Percentiles rank a stretch among this genome's conserved stretches.
These are phyloP conservation scores for Notechis scutatus DNA, from an alignment of 2,113 vertebrate species.

Conservation along the genomic window DNA sequence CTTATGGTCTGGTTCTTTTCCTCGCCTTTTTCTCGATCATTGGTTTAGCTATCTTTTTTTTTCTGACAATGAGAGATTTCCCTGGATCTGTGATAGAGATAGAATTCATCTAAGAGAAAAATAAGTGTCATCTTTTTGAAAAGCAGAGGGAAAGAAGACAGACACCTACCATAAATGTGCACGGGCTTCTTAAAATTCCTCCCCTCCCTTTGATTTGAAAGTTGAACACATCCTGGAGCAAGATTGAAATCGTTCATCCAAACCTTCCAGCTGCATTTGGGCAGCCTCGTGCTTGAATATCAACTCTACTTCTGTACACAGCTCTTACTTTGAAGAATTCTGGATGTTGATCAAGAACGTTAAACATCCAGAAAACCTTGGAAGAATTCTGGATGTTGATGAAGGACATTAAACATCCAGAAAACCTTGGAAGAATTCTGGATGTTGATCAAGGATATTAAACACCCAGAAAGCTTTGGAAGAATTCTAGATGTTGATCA, in stretches of 20 bases:
- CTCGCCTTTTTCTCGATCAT: neutral
- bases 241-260: neutral
- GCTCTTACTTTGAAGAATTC: no score
- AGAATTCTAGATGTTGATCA: neutral
- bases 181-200: neutral
- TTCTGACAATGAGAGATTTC: neutral
- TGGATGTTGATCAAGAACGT: no score
- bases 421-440: no score
- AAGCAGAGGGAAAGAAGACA: neutral
- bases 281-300: no score
- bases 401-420: no score
- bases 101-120: neutral
- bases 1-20: neutral
- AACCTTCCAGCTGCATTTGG: neutral
- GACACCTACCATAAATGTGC: neutral
- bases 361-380: no score
- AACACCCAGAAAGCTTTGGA: neutral
- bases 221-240: neutral
- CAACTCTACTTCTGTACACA: no score
- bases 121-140: neutral
- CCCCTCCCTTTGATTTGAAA: neutral
- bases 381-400: no score
- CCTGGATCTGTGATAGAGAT: neutral
- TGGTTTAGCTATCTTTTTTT: neutral
- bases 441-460: no score